Evolutionary conservation across 2,888 invertebrate genomes (phyloP), one percentile per base, ranked within the genome.

Genomic region (Galerucella pusilla): DNA sequence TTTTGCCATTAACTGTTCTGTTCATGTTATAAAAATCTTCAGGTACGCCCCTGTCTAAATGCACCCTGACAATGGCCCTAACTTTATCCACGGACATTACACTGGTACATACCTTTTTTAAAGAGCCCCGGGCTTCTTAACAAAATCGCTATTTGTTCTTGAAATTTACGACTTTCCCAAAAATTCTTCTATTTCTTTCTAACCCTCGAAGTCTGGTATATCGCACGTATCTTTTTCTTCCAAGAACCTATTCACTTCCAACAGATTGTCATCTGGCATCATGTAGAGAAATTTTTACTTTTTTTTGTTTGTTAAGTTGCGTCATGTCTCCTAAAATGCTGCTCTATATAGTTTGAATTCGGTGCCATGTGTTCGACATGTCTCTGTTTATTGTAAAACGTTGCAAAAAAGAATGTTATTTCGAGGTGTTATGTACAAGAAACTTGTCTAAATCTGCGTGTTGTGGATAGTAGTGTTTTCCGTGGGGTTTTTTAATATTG

Each of bases 341-440:
- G 46, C 16, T 46, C 64, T 65, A 65, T 20, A 57, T 57, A 57
- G 11, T 65, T 54, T 64, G 60, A 49, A 59, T 5, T 68, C 60
- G 25, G 65, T 73, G 54, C 73, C 77, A 77, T 77, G 75, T 77
- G 77, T 71, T 73, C 68, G 68, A 70, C 76, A 71, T 70, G 61
- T 25, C 16, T 69, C 59, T 65, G 64, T 65, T 65, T 46, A 65
- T 20, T 46, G 11, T 65, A 45, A 46, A 45, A 45, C 46, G 64
- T 65, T 45, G 64, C 64, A 46, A 65, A 65, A 59, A 59, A 65
- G 46, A 14, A 20, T 60, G 7, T 61, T 35, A 7, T 14, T 35
- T 2, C 10, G 28, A 9, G 9, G 14, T 60, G 60, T 64, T 64
- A 45, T 16, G 16, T n/a, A 11, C 64, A 9, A 20, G 64, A 45